These are phyloP conservation scores for Mus pahari DNA, from an alignment of 2,113 vertebrate genomes.

Conservation along the genomic window DNA sequence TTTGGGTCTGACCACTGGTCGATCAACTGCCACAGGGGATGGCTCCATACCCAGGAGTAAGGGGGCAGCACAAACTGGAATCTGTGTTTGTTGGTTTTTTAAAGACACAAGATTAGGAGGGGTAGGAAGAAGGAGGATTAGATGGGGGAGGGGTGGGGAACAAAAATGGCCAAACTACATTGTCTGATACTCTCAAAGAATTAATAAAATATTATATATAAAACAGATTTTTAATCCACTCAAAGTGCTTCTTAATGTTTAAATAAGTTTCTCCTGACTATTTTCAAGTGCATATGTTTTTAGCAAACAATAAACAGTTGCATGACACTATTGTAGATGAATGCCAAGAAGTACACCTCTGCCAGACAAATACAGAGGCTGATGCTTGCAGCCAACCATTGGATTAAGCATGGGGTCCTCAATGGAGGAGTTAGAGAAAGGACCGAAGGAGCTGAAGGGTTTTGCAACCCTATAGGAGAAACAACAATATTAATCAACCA, in stretches of 20 bases:
- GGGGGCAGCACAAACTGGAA: no score
- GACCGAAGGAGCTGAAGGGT: no score
- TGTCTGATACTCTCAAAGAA: neutral
- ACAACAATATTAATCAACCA: no score
- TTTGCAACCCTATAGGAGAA: no score
- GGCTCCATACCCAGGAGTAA: neutral
- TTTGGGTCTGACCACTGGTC: neutral
- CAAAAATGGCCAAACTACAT: neutral
- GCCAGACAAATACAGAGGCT: no score
- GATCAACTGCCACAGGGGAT: neutral
- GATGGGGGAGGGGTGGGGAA: no score
- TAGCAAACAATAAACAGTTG: neutral
- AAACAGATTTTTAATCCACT: neutral
- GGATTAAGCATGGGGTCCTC: no score
- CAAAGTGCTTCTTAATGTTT: neutral
- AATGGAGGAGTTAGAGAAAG: no score
- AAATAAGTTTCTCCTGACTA: constrained; percentile 10
- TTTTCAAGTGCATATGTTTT: constrained; percentile 2
- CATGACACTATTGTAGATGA: no score
- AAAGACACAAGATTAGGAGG: neutral
- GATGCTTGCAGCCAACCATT: no score
- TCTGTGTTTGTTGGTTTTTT: neutral
- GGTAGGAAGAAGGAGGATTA: neutral
- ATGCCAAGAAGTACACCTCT: no score
- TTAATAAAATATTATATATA: neutral